Evolutionary conservation across 1,140 invertebrate genomes (phyloP).

Genomic region (Heliconius eleuchia): DNA sequence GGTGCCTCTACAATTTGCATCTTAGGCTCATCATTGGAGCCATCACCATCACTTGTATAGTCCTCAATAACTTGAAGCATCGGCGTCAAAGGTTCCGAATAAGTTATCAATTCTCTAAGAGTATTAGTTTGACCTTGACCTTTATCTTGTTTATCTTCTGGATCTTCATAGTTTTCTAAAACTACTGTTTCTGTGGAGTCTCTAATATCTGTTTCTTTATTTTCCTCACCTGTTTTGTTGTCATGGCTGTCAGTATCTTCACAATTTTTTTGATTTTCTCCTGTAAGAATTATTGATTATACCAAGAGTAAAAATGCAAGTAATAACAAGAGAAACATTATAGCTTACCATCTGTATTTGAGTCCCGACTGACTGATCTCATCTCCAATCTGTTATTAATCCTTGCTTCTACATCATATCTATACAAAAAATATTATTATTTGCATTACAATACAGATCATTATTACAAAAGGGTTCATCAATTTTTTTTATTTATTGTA

Average conservation of each 20-base stretch:
- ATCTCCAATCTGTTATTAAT: constrained; percentile 62
- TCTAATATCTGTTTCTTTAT: constrained; percentile 52
- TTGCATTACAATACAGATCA: not conserved
- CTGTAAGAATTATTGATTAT: constrained; percentile 38
- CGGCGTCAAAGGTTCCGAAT: constrained; percentile 62
- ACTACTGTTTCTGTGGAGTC: constrained; percentile 67
- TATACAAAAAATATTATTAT: constrained; percentile 39
- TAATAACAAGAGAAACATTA: not conserved
- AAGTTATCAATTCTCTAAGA: constrained; percentile 58
- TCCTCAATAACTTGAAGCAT: constrained; percentile 65
- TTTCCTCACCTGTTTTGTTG: constrained; percentile 62
- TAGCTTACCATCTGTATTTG: constrained; percentile 49
- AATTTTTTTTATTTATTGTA: too few relatives aligned
- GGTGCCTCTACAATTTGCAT: constrained; percentile 47
- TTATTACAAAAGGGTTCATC: too few relatives aligned
- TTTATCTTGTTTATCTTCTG: constrained; percentile 48
- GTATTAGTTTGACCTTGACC: constrained; percentile 43
- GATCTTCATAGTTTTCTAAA: constrained; percentile 59
- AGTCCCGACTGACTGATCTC: constrained; percentile 44
- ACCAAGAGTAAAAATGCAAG: not conserved
- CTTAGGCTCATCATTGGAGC: constrained; percentile 47
- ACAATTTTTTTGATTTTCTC: constrained; percentile 40
- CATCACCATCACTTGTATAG: constrained; percentile 60
- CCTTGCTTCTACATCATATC: constrained; percentile 56
- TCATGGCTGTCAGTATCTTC: constrained; percentile 46